A percentile compares a stretch with the other conserved stretches of the same genome.
Evolutionary conservation across 2,113 vertebrate genomes (phyloP).

Genomic region (Phasianus colchicus): DNA sequence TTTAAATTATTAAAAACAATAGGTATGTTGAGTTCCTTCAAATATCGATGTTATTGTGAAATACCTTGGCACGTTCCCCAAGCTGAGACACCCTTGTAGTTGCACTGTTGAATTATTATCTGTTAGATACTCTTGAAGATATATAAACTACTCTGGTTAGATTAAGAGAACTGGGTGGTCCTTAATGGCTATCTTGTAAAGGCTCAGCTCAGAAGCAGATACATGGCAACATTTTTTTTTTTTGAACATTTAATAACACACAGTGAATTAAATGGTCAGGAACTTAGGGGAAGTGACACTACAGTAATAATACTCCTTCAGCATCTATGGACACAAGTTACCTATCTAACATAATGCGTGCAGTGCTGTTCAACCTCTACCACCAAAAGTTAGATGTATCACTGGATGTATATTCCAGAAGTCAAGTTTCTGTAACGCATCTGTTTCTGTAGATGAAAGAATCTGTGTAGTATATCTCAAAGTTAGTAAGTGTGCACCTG

Average conservation of each 20-base stretch:
- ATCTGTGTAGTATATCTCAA: neutral
- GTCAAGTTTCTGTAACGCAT: neutral
- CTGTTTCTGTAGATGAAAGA: neutral
- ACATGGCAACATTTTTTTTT: neutral
- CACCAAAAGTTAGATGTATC: neutral
- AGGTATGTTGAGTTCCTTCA: neutral
- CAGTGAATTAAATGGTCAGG: neutral
- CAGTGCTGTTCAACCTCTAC: neutral
- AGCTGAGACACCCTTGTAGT: neutral
- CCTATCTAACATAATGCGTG: neutral
- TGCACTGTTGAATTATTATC: neutral
- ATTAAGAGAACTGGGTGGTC: neutral
- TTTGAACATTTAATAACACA: neutral
- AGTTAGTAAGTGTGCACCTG: neutral
- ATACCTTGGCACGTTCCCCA: neutral
- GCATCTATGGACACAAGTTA: neutral
- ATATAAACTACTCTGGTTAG: neutral
- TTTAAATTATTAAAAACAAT: neutral
- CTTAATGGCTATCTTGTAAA: neutral
- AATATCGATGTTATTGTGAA: neutral
- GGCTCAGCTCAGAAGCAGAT: neutral
- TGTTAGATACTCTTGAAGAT: neutral
- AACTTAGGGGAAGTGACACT: neutral
- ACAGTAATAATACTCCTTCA: neutral
- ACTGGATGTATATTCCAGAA: neutral